Evolutionary conservation across 2,797 vertebrate species (phyloP), one percentile per base, ranked within the genome.

Genomic region (Halcyon leucocephala): DNA sequence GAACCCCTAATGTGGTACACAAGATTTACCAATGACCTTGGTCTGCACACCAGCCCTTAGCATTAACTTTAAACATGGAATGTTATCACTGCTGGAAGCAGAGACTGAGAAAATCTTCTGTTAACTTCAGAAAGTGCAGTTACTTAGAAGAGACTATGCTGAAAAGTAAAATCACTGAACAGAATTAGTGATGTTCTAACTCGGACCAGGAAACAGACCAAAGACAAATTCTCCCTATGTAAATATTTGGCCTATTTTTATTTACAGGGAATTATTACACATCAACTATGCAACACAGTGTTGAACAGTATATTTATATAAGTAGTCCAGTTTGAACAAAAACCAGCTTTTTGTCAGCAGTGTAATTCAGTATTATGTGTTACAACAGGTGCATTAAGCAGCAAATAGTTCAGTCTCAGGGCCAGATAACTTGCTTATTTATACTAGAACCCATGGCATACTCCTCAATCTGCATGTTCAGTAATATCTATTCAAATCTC

Each of bases 321-420:
- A 35, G 12, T 31, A 57, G 12, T 51, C 10, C 4, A 31, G 9
- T 89, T 83, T 61, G 71, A 84, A 78, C 37, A 51, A 76, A 79
- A 81, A 29, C 2, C 2, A 15, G 4, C 1, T 0, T 29, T 85
- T 62, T 73, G 24, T 71, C 61, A 84, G 39, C 13, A 26, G 2
- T 28, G 1, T 81, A 58, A 70, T 83, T 83, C 31, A 28, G 5
- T 44, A 37, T 4, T 66, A 11, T 22, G 21, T 52, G 7, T 72
- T 69, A 41, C 2, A 25, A 48, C 21, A 83, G 18, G 22, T 6
- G 12, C 1, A 31, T 44, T 39, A 67, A 80, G 7, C 19, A 64
- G 15, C 2, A 13, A 78, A 18, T 6, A 52, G 7, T 61, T 46
- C 13, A 18, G 7, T 54, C 7, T 51, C 12, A 28, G 51, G 33